Evolutionary conservation across 2,888 invertebrate genomes (phyloP), one percentile per base, ranked within the genome.

Genomic region (Tetranychus piercei): DNA sequence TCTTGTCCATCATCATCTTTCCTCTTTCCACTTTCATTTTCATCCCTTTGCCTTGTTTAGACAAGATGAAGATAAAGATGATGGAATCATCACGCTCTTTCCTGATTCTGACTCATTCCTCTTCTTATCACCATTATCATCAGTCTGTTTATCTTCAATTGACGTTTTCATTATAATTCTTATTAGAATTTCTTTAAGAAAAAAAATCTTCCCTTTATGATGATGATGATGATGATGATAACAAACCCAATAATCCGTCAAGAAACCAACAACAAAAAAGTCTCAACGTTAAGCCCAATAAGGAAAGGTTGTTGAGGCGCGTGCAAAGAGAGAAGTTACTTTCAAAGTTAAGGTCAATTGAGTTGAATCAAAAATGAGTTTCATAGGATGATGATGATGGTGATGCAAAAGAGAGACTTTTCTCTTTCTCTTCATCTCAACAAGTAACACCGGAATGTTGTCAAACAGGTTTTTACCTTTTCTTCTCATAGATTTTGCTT

Each of bases 11-110:
- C 69, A 23, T 20, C 7, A 7, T 66, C 20, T 66, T 64, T 64
- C n/a, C 20, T 66, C 66, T 20, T 66, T 66, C 20, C 66, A 66
- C 66, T 66, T 66, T 64, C 65, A 67, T 67, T 67, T 67, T 69
- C 69, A 69, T 23, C 34, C n/a, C 34, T 20, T 20, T 66, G 7
- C n/a, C 66, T 20, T 66, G n/a, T 20, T 20, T 66, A 20, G 20
- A 66, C 66, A 66, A 15, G 69, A 20, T 69, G 69, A n/a, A 11
- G 22, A 20, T 69, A 23, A 23, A 69, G 69, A 23, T 69, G 20
- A 20, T 69, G 20, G 20, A 23, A 23, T 20, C 20, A 18, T 69
- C 11, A 69, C 69, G 20, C 20, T 69, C 34, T 11, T 69, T 20
- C 11, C n/a, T 9, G 20, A 69, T 23, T 20, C 20, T 69, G 34